Conservation (phyloP, 2,113 vertebrate species). For the Oceanites oceanicus region DNA sequence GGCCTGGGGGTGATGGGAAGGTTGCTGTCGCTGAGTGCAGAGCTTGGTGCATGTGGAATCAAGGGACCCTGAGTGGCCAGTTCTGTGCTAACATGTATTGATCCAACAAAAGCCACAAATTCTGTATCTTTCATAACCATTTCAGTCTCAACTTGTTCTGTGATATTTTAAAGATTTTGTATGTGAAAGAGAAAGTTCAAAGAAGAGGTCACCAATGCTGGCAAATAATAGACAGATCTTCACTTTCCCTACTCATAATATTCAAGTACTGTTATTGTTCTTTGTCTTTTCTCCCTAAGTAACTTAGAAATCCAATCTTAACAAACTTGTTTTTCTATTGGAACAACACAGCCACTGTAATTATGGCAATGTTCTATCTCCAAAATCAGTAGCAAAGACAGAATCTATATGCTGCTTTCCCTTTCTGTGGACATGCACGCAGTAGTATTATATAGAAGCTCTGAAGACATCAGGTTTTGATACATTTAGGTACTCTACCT, state of each 20-base stretch:
- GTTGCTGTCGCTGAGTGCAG: fast-evolving
- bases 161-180: background rate
- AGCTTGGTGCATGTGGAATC: background rate
- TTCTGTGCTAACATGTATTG: background rate
- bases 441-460: background rate
- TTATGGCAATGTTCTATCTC: background rate
- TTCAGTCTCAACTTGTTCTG: background rate
- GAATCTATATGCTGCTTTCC: background rate
- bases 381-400: background rate
- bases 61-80: background rate
- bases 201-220: background rate
- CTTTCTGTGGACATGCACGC: background rate
- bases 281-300: background rate
- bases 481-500: background rate
- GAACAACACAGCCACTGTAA: background rate
- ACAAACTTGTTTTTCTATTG: background rate
- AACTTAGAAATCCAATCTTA: background rate
- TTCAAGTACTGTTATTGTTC: background rate
- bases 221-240: background rate
- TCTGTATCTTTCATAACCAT: background rate
- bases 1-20: background rate
- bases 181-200: background rate
- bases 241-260: background rate
- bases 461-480: background rate
- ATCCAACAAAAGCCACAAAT: background rate